A percentile compares a stretch with the other conserved stretches of the same genome.
phyloP scores from a whole-genome alignment of 2,113 vertebrate genomes.

The Megaceryle torquata region DNA sequence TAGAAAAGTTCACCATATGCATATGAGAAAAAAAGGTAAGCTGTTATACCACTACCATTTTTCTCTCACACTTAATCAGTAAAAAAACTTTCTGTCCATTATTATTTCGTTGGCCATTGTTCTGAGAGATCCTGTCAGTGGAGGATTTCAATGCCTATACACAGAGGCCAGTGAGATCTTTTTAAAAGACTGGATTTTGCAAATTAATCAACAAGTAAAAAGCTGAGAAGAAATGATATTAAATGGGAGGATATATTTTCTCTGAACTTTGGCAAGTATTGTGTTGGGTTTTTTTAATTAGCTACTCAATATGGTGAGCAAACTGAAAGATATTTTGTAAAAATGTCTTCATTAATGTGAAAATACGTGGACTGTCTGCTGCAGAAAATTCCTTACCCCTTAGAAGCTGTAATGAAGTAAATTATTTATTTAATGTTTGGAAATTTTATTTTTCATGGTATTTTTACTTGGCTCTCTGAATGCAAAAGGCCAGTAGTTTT shows the following conservation, averaged over 20 bases:
- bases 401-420: neutral
- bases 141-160: neutral
- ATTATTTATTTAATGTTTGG: neutral
- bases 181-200: neutral
- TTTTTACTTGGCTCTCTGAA: neutral
- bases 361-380: neutral
- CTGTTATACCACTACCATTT: neutral
- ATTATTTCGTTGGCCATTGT: neutral
- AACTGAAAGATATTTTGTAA: neutral
- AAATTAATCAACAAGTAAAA: neutral
- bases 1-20: slow-evolving; percentile 97
- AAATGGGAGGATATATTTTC: neutral
- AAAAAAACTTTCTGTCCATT: neutral
- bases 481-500: neutral
- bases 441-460: neutral
- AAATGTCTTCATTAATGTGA: neutral
- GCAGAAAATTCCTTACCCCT: neutral
- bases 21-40: slow-evolving; percentile 97
- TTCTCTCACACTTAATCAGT: neutral
- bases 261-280: neutral
- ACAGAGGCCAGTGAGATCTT: neutral
- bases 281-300: neutral
- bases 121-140: neutral
- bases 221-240: neutral
- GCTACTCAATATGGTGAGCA: neutral